Conservation (phyloP, 2,797 vertebrate genomes). For the Cossypha niveicapilla region DNA sequence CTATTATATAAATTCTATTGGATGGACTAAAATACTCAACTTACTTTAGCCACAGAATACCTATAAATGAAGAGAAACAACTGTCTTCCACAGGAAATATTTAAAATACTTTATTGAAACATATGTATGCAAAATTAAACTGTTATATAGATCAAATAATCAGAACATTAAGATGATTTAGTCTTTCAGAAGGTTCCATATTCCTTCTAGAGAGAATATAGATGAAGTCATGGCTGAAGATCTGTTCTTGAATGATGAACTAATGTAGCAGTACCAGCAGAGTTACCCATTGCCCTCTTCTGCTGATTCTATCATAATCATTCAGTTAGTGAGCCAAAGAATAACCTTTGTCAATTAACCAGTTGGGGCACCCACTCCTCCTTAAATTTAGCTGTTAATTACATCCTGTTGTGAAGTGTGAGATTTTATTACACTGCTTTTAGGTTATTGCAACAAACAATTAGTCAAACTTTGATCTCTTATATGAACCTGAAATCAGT, state of each 20-base stretch:
- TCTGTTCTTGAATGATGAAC: background rate
- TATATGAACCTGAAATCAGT: background rate
- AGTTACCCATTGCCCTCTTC: background rate
- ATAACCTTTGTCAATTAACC: background rate
- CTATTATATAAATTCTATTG: background rate
- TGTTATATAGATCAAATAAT: background rate
- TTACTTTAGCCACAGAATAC: background rate
- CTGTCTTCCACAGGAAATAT: background rate
- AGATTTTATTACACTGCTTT: background rate
- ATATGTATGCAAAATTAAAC: background rate
- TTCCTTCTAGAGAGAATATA: background rate
- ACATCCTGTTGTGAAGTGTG: background rate
- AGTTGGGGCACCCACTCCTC: background rate
- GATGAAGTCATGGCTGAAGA: background rate
- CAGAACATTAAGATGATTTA: background rate
- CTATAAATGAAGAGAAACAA: background rate
- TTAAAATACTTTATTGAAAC: background rate
- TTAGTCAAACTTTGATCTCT: background rate
- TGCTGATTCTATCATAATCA: background rate
- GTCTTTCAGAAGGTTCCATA: background rate
- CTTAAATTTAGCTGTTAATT: background rate
- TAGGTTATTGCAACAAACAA: background rate
- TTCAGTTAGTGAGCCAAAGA: background rate
- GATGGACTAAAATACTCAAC: background rate
- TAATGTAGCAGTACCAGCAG: background rate